Base-by-base conservation (phyloP, 1,140 invertebrate genomes). In the Aphaenogaster floridana region DNA sequence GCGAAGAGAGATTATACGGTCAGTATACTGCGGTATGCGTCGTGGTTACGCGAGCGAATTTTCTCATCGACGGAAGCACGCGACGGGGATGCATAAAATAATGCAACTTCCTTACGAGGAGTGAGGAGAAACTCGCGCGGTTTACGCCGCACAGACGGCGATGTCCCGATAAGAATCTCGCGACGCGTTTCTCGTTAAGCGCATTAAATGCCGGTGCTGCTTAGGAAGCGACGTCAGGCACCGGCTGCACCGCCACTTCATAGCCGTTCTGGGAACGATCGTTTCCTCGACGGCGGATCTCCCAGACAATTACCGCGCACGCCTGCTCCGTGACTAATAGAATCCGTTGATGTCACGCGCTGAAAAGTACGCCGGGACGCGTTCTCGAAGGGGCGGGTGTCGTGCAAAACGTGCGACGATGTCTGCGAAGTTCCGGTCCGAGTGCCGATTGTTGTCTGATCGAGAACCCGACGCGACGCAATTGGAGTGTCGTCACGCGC, bases 331-430 rank as follows among this genome's bases (percentile, higher is more conserved):
- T 90, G 89, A 88, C 89, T 90, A 90, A 90, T 90, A 79, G 81
- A 77, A 77, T 86, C 86, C 63, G 78, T 59, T 72, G 89, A 89
- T 92, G 78, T 90, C 91, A 86, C 91, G 79, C 87, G 85, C 69
- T 86, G 86, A 80, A 91, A 79, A 83, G 69, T 80, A 63, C 57
- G 39, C 39, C 36, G 57, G 34, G 39, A 11, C 48, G 57, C 15
- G 36, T 17, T 76, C 48, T 59, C 39, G 28, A 76, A 77, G 48
- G 28, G 45, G 13, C 52, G 52, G 66, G 28, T 36, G 21, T 57
- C 34, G 74, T 15, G 91, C 90, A 90, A 77, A 85, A 63, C 74
- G n/a, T 39, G 54, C 64, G 39, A 81, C 77, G 50, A 42, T n/a
- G 69, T 54, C 52, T 28, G 21, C 28, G 50, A 59, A 50, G 6